Evolutionary conservation across 2,113 vertebrate species (phyloP).

Genomic region (Grammomys surdaster): DNA sequence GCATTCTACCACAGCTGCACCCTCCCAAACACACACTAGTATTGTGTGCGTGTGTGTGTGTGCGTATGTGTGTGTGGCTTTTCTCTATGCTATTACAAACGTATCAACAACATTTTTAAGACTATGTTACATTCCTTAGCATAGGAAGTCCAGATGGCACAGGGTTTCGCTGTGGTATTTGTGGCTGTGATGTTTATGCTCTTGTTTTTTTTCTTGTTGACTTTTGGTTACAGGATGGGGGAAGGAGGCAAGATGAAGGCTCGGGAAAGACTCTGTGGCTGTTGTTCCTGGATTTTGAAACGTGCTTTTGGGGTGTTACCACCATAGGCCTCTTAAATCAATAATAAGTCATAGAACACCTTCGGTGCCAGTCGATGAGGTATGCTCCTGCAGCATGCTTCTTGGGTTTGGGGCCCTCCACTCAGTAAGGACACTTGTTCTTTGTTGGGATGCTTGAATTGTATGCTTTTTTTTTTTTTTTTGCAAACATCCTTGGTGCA

Average conservation of each 20-base stretch:
- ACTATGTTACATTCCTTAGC: conserved; percentile 8
- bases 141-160: background rate
- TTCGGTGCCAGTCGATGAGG: fast-evolving
- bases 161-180: background rate
- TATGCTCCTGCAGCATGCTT: too few species aligned
- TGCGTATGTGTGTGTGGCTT: background rate
- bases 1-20: background rate
- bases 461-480: background rate
- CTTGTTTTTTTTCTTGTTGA: background rate
- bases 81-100: conserved; percentile 8
- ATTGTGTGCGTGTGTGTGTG: too few species aligned
- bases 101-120: conserved; percentile 56
- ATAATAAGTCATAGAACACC: background rate
- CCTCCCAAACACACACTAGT: background rate
- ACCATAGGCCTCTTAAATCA: background rate
- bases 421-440: background rate
- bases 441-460: background rate
- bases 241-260: background rate
- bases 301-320: background rate
- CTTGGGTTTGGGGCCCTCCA: background rate
- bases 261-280: background rate
- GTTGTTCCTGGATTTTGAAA: background rate
- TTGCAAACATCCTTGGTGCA: background rate
- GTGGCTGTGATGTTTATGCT: background rate
- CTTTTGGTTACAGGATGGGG: background rate